A percentile compares a stretch with the other conserved stretches of the same genome.
These are phyloP conservation scores for Rhinatrema bivittatum DNA, from an alignment of 2,797 vertebrate genomes.

Conservation along the genomic window DNA sequence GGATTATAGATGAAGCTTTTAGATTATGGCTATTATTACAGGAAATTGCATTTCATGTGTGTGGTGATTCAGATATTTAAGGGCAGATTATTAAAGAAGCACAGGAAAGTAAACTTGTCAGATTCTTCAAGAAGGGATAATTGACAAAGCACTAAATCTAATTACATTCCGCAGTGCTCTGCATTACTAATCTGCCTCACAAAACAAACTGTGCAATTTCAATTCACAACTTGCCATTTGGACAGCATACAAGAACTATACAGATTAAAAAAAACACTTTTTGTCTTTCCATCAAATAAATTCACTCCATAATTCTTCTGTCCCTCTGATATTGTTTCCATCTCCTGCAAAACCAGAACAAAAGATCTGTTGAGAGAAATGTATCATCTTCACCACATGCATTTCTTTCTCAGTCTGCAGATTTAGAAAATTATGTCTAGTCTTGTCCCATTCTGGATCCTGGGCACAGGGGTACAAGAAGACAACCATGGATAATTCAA, in stretches of 20 bases:
- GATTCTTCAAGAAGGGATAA: conserved; percentile 1
- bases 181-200: neutral
- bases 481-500: no score
- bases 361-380: no score
- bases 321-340: no score
- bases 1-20: conserved; percentile 25
- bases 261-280: no score
- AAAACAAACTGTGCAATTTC: neutral
- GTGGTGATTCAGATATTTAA: neutral
- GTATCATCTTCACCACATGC: no score
- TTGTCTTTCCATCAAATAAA: neutral
- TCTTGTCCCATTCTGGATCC: no score
- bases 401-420: no score
- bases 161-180: conserved; percentile 4
- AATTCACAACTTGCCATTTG: neutral
- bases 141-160: conserved; percentile 12
- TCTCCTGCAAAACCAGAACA: no score
- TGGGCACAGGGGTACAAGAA: no score
- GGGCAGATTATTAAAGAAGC: neutral
- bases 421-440: no score
- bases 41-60: conserved; percentile 5
- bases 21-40: conserved; percentile 22
- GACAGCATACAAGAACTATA: neutral
- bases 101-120: conserved; percentile 1
- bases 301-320: neutral